phyloP scores from a whole-genome alignment of 2,888 invertebrate genomes.

The Geotrupes spiniger region DNA sequence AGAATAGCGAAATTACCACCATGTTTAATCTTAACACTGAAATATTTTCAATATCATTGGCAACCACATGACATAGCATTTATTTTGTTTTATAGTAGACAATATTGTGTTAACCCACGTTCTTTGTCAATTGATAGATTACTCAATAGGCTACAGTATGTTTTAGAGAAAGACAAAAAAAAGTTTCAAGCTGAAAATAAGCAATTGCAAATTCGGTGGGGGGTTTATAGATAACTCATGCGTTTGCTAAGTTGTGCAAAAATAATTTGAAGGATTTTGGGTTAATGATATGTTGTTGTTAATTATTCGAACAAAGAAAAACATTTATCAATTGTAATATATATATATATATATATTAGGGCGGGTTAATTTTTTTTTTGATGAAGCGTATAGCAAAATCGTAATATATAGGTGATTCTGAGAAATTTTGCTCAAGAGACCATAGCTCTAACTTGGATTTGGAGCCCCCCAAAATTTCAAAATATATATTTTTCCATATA shows the following conservation, averaged over 20 bases:
- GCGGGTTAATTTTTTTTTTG: too few species aligned
- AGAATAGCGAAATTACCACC: conserved; percentile 71
- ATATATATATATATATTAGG: conserved; percentile 18
- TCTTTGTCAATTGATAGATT: conserved; percentile 37
- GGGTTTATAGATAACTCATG: conserved; percentile 43
- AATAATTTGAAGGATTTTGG: conserved; percentile 21
- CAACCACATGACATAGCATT: conserved; percentile 78
- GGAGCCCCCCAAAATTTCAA: too few species aligned
- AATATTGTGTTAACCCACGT: conserved; percentile 41
- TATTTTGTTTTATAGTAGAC: conserved; percentile 70
- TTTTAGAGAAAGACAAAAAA: conserved; percentile 40
- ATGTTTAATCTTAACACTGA: conserved; percentile 75
- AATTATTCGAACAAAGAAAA: conserved; percentile 14
- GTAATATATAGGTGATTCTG: too few species aligned
- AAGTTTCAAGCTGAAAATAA: conserved; percentile 40
- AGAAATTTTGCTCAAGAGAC: too few species aligned
- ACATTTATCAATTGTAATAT: conserved; percentile 17
- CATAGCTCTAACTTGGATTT: too few species aligned
- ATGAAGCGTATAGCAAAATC: too few species aligned
- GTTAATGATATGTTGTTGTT: conserved; percentile 22
- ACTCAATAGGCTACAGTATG: conserved; percentile 37
- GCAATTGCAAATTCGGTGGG: conserved; percentile 41
- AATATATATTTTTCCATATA: too few species aligned
- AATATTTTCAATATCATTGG: conserved; percentile 75
- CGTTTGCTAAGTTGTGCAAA: conserved; percentile 42